Conservation (phyloP, 1,140 invertebrate genomes). For the Macrobrachium rosenbergii region DNA sequence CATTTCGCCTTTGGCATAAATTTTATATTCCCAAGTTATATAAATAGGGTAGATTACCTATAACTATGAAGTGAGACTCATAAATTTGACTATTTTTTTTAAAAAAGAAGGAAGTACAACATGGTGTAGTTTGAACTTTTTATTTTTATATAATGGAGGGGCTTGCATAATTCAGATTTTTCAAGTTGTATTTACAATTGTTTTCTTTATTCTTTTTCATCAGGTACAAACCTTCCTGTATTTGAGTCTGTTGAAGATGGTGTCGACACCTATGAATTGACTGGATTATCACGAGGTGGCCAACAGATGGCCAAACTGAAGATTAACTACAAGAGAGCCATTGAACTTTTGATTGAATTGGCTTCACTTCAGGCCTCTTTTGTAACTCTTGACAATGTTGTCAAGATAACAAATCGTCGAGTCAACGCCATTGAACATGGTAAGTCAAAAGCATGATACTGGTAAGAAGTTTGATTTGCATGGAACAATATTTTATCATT, state of each 20-base stretch:
- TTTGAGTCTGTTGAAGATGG: slow-evolving; percentile 98
- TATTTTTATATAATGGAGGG: too few species aligned
- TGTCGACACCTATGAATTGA: slow-evolving; percentile 91
- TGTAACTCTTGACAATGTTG: slow-evolving; percentile 96
- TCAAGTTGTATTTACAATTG: too few species aligned
- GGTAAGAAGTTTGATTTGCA: too few species aligned
- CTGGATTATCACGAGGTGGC: slow-evolving; percentile 93
- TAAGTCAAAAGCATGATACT: slow-evolving; percentile 70
- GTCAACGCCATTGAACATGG: slow-evolving; percentile 99
- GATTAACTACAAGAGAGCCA: slow-evolving; percentile 94
- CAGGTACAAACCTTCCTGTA: slow-evolving; percentile 92
- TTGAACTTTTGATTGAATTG: slow-evolving; percentile 92
- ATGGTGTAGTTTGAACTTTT: too few species aligned
- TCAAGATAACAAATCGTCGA: slow-evolving; percentile 98
- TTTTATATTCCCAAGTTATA: too few species aligned
- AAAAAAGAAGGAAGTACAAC: too few species aligned
- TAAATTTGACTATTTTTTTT: too few species aligned
- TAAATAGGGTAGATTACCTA: too few species aligned
- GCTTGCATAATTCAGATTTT: too few species aligned
- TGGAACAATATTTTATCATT: too few species aligned
- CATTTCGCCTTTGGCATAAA: too few species aligned
- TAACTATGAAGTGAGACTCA: too few species aligned
- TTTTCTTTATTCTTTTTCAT: slow-evolving; percentile 58
- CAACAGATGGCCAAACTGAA: slow-evolving; percentile 95
- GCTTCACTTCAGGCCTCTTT: slow-evolving; percentile 97